Evolutionary conservation across 2,888 invertebrate species (phyloP).

Genomic region (Synergus japonicus): DNA sequence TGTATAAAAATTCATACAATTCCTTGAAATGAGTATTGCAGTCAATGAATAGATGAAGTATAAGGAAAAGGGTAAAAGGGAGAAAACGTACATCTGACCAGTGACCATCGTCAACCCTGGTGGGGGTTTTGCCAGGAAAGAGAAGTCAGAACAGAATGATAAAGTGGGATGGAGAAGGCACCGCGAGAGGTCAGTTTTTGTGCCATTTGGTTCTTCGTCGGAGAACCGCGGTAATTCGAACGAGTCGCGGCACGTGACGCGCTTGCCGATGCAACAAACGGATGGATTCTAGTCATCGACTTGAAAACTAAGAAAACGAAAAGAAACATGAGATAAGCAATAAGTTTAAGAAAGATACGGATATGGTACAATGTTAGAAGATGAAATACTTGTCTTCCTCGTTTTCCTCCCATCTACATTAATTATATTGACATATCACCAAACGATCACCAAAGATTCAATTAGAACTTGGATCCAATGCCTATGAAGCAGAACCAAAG

Average conservation of each 20-base stretch:
- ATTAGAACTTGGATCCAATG: too few relatives aligned
- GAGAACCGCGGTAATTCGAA: constrained; percentile 43
- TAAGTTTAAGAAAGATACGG: constrained; percentile 46
- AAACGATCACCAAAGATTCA: too few relatives aligned
- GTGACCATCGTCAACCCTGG: neutral
- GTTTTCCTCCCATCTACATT: too few relatives aligned
- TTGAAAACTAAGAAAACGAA: constrained; percentile 56
- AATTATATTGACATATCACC: too few relatives aligned
- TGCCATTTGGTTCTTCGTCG: constrained; percentile 47
- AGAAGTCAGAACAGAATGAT: constrained; percentile 38
- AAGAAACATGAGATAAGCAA: constrained; percentile 43
- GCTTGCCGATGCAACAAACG: constrained; percentile 61
- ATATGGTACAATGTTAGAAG: too few relatives aligned
- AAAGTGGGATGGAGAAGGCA: constrained; percentile 45
- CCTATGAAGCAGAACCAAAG: too few relatives aligned
- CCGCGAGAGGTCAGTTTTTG: constrained; percentile 61
- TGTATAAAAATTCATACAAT: constrained; percentile 40
- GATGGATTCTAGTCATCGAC: constrained; percentile 53
- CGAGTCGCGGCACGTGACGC: constrained; percentile 61
- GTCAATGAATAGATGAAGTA: constrained; percentile 31
- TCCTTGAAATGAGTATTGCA: constrained; percentile 26
- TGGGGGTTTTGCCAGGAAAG: constrained; percentile 44
- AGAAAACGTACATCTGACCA: neutral
- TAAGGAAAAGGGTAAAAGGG: neutral
- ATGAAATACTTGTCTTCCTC: too few relatives aligned